phyloP scores from a whole-genome alignment of 2,113 vertebrate species.

The Brachypteracias leptosomus region DNA sequence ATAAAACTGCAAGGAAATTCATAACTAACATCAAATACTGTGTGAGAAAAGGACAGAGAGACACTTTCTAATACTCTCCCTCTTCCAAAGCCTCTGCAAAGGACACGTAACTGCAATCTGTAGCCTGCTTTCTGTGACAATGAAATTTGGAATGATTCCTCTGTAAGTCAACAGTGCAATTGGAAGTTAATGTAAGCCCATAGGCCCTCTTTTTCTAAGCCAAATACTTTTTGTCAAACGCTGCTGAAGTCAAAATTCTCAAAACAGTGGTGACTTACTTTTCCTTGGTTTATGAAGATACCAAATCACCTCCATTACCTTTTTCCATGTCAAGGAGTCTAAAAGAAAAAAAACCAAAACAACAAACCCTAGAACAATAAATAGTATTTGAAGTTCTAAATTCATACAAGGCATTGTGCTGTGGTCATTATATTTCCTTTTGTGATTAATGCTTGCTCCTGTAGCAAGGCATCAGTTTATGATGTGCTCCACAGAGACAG shows the following conservation, averaged over 20 bases:
- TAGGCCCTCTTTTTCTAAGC: background rate
- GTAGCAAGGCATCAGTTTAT: background rate
- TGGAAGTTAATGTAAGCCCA: background rate
- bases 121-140: background rate
- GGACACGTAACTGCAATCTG: background rate
- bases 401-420: background rate
- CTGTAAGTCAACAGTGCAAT: background rate
- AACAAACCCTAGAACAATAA: background rate
- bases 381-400: background rate
- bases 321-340: background rate
- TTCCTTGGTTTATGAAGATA: background rate
- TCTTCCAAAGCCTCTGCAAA: background rate
- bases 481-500: background rate
- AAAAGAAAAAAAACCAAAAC: background rate
- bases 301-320: background rate
- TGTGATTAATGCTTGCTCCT: background rate
- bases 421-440: background rate
- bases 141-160: background rate
- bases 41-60: background rate
- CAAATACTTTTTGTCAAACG: background rate
- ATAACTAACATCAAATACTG: background rate
- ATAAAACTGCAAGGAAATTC: background rate
- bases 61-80: background rate
- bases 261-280: background rate
- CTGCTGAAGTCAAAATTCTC: background rate